Evolutionary conservation across 1,140 invertebrate species (phyloP).

Genomic region (Linepithema humile): DNA sequence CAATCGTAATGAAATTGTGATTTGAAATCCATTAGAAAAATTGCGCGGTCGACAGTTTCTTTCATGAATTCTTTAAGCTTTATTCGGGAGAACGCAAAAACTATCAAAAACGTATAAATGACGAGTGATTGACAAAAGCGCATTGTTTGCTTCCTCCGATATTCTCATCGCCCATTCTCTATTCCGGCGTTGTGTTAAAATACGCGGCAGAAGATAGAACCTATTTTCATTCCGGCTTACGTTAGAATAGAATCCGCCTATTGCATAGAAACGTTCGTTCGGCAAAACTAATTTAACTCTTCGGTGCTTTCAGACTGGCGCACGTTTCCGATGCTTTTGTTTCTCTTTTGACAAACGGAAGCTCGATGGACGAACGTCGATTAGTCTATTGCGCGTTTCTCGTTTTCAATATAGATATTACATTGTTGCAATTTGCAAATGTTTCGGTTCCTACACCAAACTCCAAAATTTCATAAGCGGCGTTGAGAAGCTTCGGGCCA

Average conservation of each 20-base stretch:
- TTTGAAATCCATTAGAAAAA: background rate
- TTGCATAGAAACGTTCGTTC: constrained; percentile 32
- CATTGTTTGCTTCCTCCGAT: constrained; percentile 17
- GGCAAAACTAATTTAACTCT: constrained; percentile 56
- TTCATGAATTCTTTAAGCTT: background rate
- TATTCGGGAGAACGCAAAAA: background rate
- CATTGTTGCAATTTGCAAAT: background rate
- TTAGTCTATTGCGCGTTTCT: constrained; percentile 31
- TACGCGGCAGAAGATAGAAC: constrained; percentile 37
- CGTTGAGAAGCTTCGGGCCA: background rate
- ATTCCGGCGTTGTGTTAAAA: constrained; percentile 43
- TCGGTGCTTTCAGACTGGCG: constrained; percentile 34
- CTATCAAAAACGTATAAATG: constrained; percentile 25
- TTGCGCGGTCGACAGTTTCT: background rate
- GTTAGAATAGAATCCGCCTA: constrained; percentile 32
- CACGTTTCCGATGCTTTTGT: constrained; percentile 39
- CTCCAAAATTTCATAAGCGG: background rate
- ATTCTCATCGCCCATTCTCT: constrained; percentile 22
- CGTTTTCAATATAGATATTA: constrained; percentile 37
- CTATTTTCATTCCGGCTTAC: constrained; percentile 26
- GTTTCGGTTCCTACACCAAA: background rate
- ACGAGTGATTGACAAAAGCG: constrained; percentile 13
- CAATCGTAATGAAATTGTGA: no score
- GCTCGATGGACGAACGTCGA: constrained; percentile 10
- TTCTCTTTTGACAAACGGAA: constrained; percentile 45